Percentiles rank a stretch among this genome's conserved stretches.
phyloP scores from a whole-genome alignment of 2,113 vertebrate species.

The Hemiprocne comata region DNA sequence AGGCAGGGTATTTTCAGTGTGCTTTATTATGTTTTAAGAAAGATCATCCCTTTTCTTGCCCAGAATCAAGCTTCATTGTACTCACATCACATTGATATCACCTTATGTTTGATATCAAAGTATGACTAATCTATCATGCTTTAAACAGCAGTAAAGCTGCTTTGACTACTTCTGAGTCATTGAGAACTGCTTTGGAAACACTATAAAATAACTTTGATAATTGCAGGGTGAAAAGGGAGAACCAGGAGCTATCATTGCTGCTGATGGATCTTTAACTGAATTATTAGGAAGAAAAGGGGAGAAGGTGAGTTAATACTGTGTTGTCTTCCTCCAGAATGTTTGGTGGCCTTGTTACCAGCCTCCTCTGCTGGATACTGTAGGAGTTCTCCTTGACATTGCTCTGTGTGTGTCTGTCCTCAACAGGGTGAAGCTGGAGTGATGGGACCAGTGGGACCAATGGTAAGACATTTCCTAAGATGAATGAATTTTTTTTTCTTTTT shows the following conservation, averaged over 20 bases:
- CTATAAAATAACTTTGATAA: neutral
- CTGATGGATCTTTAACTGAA: conserved; percentile 75
- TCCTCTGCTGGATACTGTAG: neutral
- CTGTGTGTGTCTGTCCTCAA: conserved; percentile 14
- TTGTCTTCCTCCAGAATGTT: neutral
- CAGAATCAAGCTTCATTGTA: neutral
- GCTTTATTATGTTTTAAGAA: neutral
- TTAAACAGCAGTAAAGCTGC: neutral
- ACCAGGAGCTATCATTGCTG: conserved; percentile 75
- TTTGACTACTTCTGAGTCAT: neutral
- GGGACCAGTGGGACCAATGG: conserved; percentile 81
- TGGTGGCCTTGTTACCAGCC: neutral
- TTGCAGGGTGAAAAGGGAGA: conserved; percentile 93
- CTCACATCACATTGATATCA: neutral
- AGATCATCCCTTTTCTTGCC: neutral
- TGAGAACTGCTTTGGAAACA: neutral
- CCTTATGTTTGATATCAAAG: neutral
- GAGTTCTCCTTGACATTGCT: neutral
- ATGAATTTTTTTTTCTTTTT: neutral
- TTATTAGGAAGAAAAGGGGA: conserved; percentile 77
- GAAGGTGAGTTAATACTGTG: conserved; percentile 68
- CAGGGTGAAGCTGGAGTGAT: conserved; percentile 85
- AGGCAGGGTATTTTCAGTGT: neutral
- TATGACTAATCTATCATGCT: neutral
- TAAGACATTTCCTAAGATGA: conserved; percentile 62